Base-by-base conservation (phyloP, 2,888 invertebrate genomes). In the Rhorus exstirpatorius region DNA sequence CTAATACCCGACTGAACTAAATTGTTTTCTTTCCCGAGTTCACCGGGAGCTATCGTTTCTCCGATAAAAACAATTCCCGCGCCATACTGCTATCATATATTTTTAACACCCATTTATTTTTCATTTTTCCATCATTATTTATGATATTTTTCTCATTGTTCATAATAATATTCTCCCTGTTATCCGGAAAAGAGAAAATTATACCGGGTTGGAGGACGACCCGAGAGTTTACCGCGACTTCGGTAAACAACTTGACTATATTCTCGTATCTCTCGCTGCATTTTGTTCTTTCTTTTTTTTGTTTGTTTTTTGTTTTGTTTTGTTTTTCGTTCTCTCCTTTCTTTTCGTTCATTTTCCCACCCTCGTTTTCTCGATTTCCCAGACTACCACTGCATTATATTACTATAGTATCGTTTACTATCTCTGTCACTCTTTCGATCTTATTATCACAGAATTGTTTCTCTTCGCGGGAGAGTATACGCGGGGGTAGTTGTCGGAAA, bases 361-460 rank as follows among this genome's bases (percentile, higher is more conserved):
- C 49, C 26, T 55, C n/a, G 77, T 79, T 68, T 70, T 68, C 78
- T 65, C 65, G 41, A 67, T 79, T 70, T 72, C 61, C 60, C 31
- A 60, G 58, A 71, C 41, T 19, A 7, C 41, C 41, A 26, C 41
- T 35, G 38, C 63, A 65, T 44, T 14, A 31, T 58, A 41, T 41
- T 24, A 41, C 24, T 7, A 26, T 24, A 38, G 10, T 12, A 60
- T 65, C 24, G 61, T 17, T 46, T 14, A 24, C 58, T 74, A 51
- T 60, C 55, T 46, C 46, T 60, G 46, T 61, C 83, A 46, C 78
- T 65, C 72, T 55, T 70, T 79, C 82, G 85, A 87, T 89, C 87
- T 88, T 88, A 87, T 88, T 88, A 89, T 87, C 86, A 81, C 86
- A 84, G 86, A 88, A 89, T 89, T 89, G 89, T 89, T 89, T 87